phyloP scores from a whole-genome alignment of 2,888 invertebrate species.

The Drosophila infuscata region DNA sequence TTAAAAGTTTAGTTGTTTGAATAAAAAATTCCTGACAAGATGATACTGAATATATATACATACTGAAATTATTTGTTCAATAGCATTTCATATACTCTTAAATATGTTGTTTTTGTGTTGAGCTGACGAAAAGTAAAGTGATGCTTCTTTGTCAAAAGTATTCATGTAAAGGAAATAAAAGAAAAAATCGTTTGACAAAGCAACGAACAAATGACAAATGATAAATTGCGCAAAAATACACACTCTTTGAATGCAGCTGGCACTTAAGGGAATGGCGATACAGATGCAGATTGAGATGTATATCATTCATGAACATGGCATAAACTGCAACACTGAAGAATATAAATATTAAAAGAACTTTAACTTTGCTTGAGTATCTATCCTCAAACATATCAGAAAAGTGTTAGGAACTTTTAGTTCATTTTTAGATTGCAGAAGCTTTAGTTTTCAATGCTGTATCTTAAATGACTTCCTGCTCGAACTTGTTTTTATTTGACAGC shows the following conservation, averaged over 20 bases:
- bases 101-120: neutral
- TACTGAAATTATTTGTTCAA: too few species aligned
- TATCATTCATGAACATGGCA: too few species aligned
- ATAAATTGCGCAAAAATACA: too few species aligned
- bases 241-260: neutral
- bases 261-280: neutral
- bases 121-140: neutral
- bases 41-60: too few species aligned
- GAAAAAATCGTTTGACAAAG: neutral
- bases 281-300: neutral
- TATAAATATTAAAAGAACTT: neutral
- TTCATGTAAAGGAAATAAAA: neutral
- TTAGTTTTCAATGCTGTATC: neutral
- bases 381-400: neutral
- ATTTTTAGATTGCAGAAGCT: neutral
- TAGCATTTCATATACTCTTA: neutral
- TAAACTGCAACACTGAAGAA: neutral
- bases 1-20: too few species aligned
- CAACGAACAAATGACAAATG: neutral
- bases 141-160: neutral
- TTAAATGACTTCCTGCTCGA: neutral
- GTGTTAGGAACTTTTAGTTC: fast-evolving
- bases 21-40: too few species aligned
- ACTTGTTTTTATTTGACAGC: neutral
- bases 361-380: neutral